phyloP scores from a whole-genome alignment of 2,797 vertebrate genomes.

The Phrynocephalus vlangalii region DNA sequence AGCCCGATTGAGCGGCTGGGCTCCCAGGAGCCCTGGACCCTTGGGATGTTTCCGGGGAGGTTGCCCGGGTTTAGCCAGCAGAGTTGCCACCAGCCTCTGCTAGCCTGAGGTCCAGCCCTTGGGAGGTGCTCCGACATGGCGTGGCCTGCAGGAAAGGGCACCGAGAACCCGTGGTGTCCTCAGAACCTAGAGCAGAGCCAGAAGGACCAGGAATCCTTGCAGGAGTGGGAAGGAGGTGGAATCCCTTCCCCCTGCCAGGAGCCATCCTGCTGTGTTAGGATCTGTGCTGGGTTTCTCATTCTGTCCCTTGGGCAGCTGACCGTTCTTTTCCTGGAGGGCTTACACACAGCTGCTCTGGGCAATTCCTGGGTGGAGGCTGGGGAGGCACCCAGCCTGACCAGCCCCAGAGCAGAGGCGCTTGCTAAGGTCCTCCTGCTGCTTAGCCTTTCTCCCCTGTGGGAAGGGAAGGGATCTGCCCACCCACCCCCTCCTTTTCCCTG shows the following conservation, averaged over 20 bases:
- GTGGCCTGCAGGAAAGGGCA: too few relatives aligned
- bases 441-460: neutral
- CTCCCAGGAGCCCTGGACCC: too few relatives aligned
- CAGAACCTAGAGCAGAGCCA: neutral
- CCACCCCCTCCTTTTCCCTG: neutral
- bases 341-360: neutral
- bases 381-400: neutral
- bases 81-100: too few relatives aligned
- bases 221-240: neutral
- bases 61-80: too few relatives aligned
- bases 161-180: neutral
- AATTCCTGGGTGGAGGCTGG: neutral
- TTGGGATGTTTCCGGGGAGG: too few relatives aligned
- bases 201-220: neutral
- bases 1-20: too few relatives aligned
- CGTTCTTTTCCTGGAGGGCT: neutral
- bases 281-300: too few relatives aligned
- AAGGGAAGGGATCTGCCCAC: too few relatives aligned
- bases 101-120: too few relatives aligned
- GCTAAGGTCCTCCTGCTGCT: neutral
- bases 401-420: neutral
- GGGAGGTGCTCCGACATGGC: too few relatives aligned
- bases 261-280: too few relatives aligned
- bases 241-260: neutral
- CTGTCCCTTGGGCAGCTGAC: neutral